Base-by-base conservation (phyloP, 2,113 vertebrate genomes). In the Rhabdomys dilectus region DNA sequence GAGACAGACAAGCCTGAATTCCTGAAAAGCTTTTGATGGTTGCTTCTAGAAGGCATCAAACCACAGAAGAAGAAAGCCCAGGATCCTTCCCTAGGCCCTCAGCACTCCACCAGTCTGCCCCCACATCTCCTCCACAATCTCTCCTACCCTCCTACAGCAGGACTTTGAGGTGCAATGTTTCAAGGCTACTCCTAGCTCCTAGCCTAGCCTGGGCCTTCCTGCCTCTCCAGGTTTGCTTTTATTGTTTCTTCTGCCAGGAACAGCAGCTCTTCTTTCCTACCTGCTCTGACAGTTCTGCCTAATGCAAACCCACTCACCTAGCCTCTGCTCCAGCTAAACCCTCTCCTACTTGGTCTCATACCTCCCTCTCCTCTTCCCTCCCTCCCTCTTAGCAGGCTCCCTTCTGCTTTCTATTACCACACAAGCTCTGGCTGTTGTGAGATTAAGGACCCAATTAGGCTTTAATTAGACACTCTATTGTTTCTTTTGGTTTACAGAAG, bases 1-100 rank as follows among this genome's bases (percentile, higher is more conserved):
- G 89, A 96, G 92, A 96, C n/a, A 96, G 96, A 98, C 96, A 97
- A 96, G 94, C 42, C 86, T 89, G 62, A 93, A 97, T 97, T 98
- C 91, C 94, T 97, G 73, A 91, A 96, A 97, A 93, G 77, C 82
- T 95, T 97, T 96, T 96, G 94, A 96, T 84, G 86, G 91, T 92
- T 96, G n/a, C 22, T 94, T 84, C 95, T 81, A 93, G 91, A 96
- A 97, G 82, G 73, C 62, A 19, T 96, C 82, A 96, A 97, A 95
- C 88, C 88, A 53, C 64, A 91, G 95, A 90, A 92, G 73, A 91
- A 97, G 91, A 85, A 96, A 95, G 91, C 17, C 36, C 72, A 39
- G 39, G 60, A 17, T 88, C 95, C 21, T 81, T 80, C 73, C 8
- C 56, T 42, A 26, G 78, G 78, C 70, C 60, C 73, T 82, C 31